phyloP scores from a whole-genome alignment of 2,113 vertebrate genomes.

The Emydura subglobosa region DNA sequence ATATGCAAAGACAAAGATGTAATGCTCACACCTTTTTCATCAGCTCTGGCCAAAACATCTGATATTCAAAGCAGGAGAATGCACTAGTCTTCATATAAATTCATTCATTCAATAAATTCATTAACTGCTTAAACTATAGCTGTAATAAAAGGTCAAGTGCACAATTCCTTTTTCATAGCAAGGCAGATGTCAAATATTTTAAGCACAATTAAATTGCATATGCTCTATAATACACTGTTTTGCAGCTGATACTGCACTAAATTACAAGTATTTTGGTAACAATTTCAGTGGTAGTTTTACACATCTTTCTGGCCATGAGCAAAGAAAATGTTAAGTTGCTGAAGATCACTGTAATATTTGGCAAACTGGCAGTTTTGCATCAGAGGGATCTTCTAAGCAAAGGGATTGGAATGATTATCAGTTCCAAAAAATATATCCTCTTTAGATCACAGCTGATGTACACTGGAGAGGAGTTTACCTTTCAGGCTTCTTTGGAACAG shows the following conservation, averaged over 20 bases:
- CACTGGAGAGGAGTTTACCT: neutral
- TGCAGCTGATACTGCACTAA: neutral
- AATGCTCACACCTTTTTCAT: neutral
- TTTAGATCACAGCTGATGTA: neutral
- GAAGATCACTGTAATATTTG: neutral
- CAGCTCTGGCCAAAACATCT: neutral
- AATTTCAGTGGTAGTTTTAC: neutral
- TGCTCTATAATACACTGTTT: neutral
- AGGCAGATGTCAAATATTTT: neutral
- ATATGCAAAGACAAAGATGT: neutral
- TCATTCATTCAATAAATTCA: neutral
- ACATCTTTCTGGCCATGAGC: neutral
- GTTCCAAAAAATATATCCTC: neutral
- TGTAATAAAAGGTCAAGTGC: neutral
- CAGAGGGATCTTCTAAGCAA: neutral
- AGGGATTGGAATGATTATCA: neutral
- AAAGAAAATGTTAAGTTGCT: neutral
- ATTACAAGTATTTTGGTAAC: rapidly evolving
- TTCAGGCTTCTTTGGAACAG: neutral
- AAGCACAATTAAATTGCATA: neutral
- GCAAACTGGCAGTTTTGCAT: neutral
- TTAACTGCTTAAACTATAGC: neutral
- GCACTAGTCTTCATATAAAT: constrained; percentile 12
- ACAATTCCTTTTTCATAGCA: neutral
- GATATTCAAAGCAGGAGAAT: neutral